Conservation (phyloP, 2,888 invertebrate species). For the Anoplius nigerrimus region DNA sequence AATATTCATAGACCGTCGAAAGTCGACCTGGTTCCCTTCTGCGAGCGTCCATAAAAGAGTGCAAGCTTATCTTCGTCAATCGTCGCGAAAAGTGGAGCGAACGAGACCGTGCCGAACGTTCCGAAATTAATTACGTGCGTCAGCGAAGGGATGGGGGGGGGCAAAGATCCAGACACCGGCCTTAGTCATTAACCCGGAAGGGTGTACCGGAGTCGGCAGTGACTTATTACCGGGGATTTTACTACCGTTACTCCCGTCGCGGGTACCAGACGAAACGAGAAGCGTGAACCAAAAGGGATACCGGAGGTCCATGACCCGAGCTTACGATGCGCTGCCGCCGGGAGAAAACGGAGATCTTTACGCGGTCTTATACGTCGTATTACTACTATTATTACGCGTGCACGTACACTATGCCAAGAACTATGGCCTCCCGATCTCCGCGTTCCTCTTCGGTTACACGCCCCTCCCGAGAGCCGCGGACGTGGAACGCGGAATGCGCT, state of each 20-base stretch:
- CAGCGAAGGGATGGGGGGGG: conserved; percentile 4
- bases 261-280: conserved; percentile 36
- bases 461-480: not conserved
- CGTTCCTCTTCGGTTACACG: conserved; percentile 3
- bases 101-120: not conserved
- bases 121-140: conserved; percentile 20
- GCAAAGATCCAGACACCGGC: conserved; percentile 29
- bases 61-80: not conserved
- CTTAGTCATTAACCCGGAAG: conserved; percentile 53
- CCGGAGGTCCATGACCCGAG: conserved; percentile 56
- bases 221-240: conserved; percentile 45
- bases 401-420: conserved; percentile 40
- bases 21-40: too few species aligned
- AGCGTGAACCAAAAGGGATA: conserved; percentile 44
- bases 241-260: conserved; percentile 23
- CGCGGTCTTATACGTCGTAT: conserved; percentile 50
- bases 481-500: too few species aligned
- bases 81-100: too few species aligned
- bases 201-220: conserved; percentile 33
- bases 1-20: too few species aligned
- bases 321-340: conserved; percentile 29
- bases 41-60: too few species aligned
- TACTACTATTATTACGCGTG: conserved; percentile 58
- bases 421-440: conserved; percentile 40
- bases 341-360: conserved; percentile 48